These are phyloP conservation scores for Pammene fasciana DNA, from an alignment of 2,888 invertebrate genomes.

Conservation along the genomic window DNA sequence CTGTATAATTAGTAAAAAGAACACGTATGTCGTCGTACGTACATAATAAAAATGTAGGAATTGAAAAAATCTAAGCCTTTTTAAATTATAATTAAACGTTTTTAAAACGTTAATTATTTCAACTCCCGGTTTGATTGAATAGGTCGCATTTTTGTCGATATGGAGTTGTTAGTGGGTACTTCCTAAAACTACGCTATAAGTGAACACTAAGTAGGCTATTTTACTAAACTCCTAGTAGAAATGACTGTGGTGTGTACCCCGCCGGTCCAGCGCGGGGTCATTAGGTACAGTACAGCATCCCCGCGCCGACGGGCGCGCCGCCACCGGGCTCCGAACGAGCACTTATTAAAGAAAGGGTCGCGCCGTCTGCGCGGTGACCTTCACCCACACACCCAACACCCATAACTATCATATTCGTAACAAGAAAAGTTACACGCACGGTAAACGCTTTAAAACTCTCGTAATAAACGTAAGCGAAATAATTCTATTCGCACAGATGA, in stretches of 20 bases:
- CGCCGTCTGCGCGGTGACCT: constrained; percentile 33
- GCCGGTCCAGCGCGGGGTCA: constrained; percentile 23
- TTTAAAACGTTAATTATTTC: too few species aligned
- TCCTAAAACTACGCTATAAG: too few species aligned
- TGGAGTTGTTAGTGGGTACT: too few species aligned
- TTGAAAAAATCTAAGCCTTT: too few species aligned
- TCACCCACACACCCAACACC: constrained; percentile 25
- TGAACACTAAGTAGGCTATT: too few species aligned
- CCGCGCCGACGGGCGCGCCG: constrained; percentile 14
- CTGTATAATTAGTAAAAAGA: too few species aligned
- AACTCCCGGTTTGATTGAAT: too few species aligned
- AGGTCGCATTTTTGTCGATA: too few species aligned
- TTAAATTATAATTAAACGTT: too few species aligned
- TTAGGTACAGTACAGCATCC: constrained; percentile 27
- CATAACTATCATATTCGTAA: background rate
- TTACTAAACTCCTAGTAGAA: too few species aligned
- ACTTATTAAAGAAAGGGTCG: constrained; percentile 39
- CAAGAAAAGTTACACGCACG: background rate
- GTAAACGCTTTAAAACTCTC: constrained; percentile 1
- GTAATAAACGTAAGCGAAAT: background rate
- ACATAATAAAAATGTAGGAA: too few species aligned
- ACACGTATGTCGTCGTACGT: too few species aligned
- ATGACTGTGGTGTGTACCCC: background rate
- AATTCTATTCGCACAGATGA: constrained; percentile 3
- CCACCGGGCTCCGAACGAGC: constrained; percentile 19